Conservation (phyloP, 2,797 vertebrate species). For the Myotis myotis region DNA sequence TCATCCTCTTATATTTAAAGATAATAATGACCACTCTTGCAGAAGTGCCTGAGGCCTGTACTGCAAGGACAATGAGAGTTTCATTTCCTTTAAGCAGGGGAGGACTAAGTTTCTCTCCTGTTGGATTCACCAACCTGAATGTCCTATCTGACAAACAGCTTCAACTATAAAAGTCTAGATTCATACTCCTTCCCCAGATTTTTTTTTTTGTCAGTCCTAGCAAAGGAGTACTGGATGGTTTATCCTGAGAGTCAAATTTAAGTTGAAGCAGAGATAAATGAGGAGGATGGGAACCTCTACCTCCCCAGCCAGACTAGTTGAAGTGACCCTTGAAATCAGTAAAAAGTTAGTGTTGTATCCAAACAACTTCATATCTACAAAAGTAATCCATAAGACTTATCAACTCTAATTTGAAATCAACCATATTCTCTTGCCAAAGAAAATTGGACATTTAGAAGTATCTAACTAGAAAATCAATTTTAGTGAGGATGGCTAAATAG, state of each 20-base stretch:
- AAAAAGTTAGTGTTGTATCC: not conserved
- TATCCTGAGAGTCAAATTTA: conserved; percentile 11
- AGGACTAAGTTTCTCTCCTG: not conserved
- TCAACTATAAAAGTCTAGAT: not conserved
- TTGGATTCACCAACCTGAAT: too few relatives aligned
- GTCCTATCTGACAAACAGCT: not conserved
- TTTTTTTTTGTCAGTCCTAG: not conserved
- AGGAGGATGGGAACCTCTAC: not conserved
- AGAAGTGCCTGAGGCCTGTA: not conserved
- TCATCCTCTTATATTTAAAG: not conserved
- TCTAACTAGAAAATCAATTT: conserved; percentile 14
- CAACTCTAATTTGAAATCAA: not conserved
- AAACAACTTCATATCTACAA: not conserved
- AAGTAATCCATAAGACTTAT: not conserved
- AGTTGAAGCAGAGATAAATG: not conserved
- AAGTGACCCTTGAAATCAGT: not conserved
- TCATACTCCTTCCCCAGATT: not conserved
- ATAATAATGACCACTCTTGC: not conserved
- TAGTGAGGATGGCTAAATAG: not conserved
- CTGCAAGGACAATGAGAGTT: not conserved
- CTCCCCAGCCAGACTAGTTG: not conserved
- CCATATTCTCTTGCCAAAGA: conserved; percentile 4
- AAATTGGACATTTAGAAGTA: not conserved
- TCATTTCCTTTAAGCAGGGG: not conserved
- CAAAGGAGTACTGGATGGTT: not conserved